Base-by-base conservation (phyloP, 2,888 invertebrate species). In the Cactoblastis cactorum region DNA sequence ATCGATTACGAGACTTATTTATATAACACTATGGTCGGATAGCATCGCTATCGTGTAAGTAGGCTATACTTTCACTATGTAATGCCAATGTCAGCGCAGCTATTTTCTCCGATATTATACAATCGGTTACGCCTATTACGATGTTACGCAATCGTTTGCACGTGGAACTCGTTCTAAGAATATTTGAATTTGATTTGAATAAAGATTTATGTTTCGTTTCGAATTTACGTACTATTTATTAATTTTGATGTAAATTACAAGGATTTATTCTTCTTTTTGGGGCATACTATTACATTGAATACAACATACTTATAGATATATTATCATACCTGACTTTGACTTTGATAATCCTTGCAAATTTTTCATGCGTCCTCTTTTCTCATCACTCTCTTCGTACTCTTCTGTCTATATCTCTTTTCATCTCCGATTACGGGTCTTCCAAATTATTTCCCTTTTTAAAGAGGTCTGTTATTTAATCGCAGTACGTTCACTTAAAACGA, bases 41-140 rank as follows among this genome's bases (percentile, higher is more conserved):
- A 18, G 12, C 41, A 32, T 34, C 46, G 14, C 3, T 12, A 2
- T 22, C 8, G 6, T 55, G 47, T 56, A 57, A 58, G 47, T 58
- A 52, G 61, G 67, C 62, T 65, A 61, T 74, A 84, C 84, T 85
- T 85, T 86, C 86, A 81, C 85, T 79, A 69, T 71, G 77, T 80
- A 83, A 76, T 84, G 77, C 78, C 86, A 87, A 86, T 87, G 86
- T 86, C 86, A 87, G 78, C 49, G 32, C 28, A 12, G 61, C 54
- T 76, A 80, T 85, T 83, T 83, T 83, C 81, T 82, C 74, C 68
- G 64, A 55, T 60, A 67, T 81, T 78, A 77, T 69, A 74, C 73
- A 80, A 82, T 68, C 67, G 55, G 69, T 71, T 78, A 49, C 49
- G 67, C 55, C 52, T 59, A 63, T 65, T 69, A 66, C 60, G 65